Conservation (phyloP, 2,888 invertebrate genomes). For the Lomographa bimaculata region DNA sequence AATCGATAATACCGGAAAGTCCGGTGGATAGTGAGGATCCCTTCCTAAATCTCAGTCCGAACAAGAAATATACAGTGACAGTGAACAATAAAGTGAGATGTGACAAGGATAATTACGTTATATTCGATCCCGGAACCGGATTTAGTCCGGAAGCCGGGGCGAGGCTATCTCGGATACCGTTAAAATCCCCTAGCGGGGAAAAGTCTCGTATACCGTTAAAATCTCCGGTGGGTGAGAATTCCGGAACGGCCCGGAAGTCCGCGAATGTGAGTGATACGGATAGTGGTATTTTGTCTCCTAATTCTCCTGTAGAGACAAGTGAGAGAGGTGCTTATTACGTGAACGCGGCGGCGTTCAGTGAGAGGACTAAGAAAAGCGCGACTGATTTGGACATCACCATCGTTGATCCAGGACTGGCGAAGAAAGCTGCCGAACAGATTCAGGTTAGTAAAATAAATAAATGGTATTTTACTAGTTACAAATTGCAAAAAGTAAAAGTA, state of each 20-base stretch:
- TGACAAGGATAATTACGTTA: slow-evolving; percentile 80
- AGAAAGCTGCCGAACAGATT: slow-evolving; percentile 75
- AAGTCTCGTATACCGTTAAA: slow-evolving; percentile 64
- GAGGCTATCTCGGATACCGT: slow-evolving; percentile 54
- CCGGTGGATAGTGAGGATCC: slow-evolving; percentile 77
- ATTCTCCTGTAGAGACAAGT: slow-evolving; percentile 82
- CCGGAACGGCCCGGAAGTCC: slow-evolving; percentile 56
- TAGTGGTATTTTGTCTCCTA: slow-evolving; percentile 86
- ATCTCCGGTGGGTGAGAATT: slow-evolving; percentile 62
- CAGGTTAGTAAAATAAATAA: slow-evolving; percentile 64
- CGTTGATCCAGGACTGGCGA: slow-evolving; percentile 68
- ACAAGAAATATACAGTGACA: slow-evolving; percentile 80
- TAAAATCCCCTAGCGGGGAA: slow-evolving; percentile 58
- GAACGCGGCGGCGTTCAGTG: slow-evolving; percentile 70
- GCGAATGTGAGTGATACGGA: slow-evolving; percentile 85
- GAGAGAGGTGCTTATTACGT: slow-evolving; percentile 67
- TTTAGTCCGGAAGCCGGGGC: slow-evolving; percentile 54
- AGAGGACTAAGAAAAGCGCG: slow-evolving; percentile 58
- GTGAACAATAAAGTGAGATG: slow-evolving; percentile 78
- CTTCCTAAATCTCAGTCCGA: slow-evolving; percentile 75
- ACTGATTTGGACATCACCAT: slow-evolving; percentile 68
- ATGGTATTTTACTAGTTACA: no score
- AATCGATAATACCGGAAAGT: slow-evolving; percentile 79
- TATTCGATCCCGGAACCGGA: slow-evolving; percentile 78
- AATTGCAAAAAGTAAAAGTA: no score